These are phyloP conservation scores for Lucinisca nassula DNA, from an alignment of 2,888 invertebrate species.

Conservation along the genomic window DNA sequence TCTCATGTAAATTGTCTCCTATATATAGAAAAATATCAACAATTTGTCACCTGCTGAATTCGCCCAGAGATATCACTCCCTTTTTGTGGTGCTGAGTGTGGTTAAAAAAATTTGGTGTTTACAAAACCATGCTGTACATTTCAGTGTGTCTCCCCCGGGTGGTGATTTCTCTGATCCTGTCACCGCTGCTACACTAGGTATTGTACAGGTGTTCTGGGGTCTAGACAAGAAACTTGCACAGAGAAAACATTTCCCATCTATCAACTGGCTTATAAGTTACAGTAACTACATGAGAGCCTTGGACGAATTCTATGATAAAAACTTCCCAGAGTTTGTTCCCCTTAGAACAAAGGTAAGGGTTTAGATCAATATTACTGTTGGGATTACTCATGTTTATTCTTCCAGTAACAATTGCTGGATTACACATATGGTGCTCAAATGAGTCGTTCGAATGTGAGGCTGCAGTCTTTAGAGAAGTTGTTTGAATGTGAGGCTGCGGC, in stretches of 20 bases:
- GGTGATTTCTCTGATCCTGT: conserved; percentile 99
- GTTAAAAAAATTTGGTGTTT: too few species aligned
- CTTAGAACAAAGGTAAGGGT: conserved; percentile 95
- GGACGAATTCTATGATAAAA: conserved; percentile 99
- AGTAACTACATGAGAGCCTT: conserved; percentile 99
- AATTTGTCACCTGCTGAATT: too few species aligned
- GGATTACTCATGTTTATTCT: too few species aligned
- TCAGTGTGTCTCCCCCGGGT: conserved; percentile 98
- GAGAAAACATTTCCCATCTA: conserved; percentile 99
- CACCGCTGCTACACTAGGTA: conserved; percentile 99
- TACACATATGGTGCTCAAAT: too few species aligned
- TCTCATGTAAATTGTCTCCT: too few species aligned
- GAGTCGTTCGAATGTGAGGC: too few species aligned
- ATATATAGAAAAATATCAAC: too few species aligned
- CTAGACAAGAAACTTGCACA: conserved; percentile 99
- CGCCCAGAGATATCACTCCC: too few species aligned
- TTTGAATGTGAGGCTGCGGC: too few species aligned
- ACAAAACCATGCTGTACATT: conserved; percentile 49
- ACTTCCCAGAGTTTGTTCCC: conserved; percentile 98
- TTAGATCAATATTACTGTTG: neutral
- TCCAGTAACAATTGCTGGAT: too few species aligned
- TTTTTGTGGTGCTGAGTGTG: too few species aligned
- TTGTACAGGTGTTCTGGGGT: conserved; percentile 99
- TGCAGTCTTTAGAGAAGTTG: too few species aligned
- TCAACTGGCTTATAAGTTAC: conserved; percentile 99